Evolutionary conservation across 2,797 vertebrate species (phyloP).

Genomic region (Neosilurus mollespiculum): DNA sequence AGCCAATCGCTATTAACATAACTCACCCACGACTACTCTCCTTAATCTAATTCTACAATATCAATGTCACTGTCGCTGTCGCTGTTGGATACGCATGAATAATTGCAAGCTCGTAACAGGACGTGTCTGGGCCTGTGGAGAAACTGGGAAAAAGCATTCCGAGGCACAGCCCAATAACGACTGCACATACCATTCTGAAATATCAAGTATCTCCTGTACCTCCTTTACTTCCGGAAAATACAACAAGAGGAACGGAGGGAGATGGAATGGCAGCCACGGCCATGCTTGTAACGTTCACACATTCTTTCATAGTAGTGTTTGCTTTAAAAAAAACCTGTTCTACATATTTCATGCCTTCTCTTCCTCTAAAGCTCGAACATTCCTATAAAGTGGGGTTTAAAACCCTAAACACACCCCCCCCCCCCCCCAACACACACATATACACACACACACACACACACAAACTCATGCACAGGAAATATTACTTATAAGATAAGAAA

Average conservation of each 20-base stretch:
- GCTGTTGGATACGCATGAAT: slow-evolving; percentile 47
- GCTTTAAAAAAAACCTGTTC: slow-evolving; percentile 67
- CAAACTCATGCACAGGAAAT: neutral
- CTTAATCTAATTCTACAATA: slow-evolving; percentile 32
- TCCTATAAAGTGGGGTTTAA: slow-evolving; percentile 53
- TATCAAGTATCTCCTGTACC: slow-evolving; percentile 58
- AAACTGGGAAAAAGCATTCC: slow-evolving; percentile 71
- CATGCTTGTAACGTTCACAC: slow-evolving; percentile 64
- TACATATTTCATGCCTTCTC: slow-evolving; percentile 57
- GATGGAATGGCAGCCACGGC: slow-evolving; percentile 32
- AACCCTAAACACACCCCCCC: slow-evolving; percentile 9
- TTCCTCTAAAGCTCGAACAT: slow-evolving; percentile 65
- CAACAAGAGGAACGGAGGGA: slow-evolving; percentile 2
- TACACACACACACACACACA: neutral
- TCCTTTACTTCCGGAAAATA: slow-evolving; percentile 59
- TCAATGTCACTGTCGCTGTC: slow-evolving; percentile 66
- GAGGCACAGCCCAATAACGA: slow-evolving; percentile 64
- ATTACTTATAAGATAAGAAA: neutral
- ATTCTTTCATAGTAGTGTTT: slow-evolving; percentile 70
- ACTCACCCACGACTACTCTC: slow-evolving; percentile 35
- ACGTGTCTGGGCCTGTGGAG: slow-evolving; percentile 64
- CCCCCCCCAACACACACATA: neutral
- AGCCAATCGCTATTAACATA: slow-evolving; percentile 28
- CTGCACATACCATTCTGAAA: slow-evolving; percentile 63
- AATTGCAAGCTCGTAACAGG: slow-evolving; percentile 41